Evolutionary conservation across 2,113 vertebrate species (phyloP).

Genomic region (Aegotheles bennettii): DNA sequence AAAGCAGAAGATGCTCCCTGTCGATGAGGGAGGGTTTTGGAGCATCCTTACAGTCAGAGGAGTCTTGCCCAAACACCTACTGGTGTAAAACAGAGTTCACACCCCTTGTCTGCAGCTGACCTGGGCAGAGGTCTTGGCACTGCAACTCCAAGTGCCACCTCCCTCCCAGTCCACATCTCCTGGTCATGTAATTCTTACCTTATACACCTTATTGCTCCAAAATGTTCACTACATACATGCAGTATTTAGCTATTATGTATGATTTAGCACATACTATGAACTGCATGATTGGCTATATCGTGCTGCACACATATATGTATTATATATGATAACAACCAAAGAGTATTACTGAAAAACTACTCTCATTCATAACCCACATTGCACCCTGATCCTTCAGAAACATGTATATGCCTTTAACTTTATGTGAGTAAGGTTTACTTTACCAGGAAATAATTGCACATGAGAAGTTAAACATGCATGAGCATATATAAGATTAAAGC

Average conservation of each 20-base stretch:
- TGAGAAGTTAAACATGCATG: background rate
- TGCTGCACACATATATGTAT: background rate
- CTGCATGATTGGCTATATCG: background rate
- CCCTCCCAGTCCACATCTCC: background rate
- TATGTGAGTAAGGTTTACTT: background rate
- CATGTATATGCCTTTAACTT: background rate
- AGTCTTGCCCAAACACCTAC: background rate
- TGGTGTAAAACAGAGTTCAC: background rate
- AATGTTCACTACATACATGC: fast-evolving
- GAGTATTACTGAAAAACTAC: background rate
- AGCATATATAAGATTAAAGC: background rate
- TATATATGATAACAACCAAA: background rate
- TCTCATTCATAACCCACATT: background rate
- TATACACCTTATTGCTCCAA: background rate
- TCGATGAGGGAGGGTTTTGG: background rate
- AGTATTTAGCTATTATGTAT: background rate
- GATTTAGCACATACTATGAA: background rate
- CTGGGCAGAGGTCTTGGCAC: fast-evolving
- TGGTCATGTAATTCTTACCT: background rate
- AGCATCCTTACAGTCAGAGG: background rate
- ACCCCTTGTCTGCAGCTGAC: background rate
- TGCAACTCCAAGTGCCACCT: background rate
- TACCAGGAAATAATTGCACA: background rate
- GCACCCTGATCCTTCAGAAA: background rate
- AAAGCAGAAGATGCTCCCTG: background rate